Evolutionary conservation across 1,140 invertebrate genomes (phyloP).

Genomic region (Eumaeus atala): DNA sequence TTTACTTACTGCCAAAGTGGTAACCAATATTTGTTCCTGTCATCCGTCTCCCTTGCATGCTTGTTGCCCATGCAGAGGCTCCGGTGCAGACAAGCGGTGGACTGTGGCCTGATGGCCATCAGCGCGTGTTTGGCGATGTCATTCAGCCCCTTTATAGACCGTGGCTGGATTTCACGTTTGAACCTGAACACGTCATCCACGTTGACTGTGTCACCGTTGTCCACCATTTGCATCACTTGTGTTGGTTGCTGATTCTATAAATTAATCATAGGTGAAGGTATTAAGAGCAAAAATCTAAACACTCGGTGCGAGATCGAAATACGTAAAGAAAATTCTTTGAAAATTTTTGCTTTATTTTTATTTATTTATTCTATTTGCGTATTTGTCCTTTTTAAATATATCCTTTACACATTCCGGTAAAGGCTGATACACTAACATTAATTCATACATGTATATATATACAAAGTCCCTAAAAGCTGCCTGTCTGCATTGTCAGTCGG

Average conservation of each 20-base stretch:
- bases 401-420: no score
- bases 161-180: constrained; percentile 44
- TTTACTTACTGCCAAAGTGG: constrained; percentile 81
- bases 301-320: no score
- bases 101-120: constrained; percentile 71
- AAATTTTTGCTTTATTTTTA: no score
- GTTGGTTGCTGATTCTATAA: constrained; percentile 46
- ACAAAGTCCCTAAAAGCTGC: no score
- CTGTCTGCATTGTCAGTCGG: no score
- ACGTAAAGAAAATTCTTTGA: no score
- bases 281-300: no score
- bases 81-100: constrained; percentile 75
- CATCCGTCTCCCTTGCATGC: constrained; percentile 68
- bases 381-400: no score
- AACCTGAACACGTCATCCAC: constrained; percentile 56
- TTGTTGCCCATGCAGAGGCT: constrained; percentile 79
- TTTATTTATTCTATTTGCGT: no score
- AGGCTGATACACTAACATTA: no score
- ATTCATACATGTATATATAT: no score
- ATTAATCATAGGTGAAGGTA: no score
- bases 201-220: constrained; percentile 58
- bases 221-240: constrained; percentile 64
- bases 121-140: constrained; percentile 73
- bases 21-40: constrained; percentile 77
- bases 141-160: constrained; percentile 65